These are phyloP conservation scores for Nerophis lumbriciformis DNA, from an alignment of 2,113 vertebrate genomes.

Conservation along the genomic window DNA sequence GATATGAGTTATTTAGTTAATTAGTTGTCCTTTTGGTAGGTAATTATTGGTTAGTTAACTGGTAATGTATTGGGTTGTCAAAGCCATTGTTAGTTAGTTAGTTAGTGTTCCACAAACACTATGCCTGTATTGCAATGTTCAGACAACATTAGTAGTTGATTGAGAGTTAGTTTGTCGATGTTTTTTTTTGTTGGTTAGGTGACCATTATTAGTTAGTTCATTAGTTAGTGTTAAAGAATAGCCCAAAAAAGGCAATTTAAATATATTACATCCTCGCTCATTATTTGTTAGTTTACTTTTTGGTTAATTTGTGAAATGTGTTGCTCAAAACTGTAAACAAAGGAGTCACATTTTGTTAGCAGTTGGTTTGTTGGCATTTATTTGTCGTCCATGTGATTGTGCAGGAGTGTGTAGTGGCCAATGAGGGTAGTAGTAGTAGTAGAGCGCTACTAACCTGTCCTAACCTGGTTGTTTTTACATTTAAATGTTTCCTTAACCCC, in stretches of 20 bases:
- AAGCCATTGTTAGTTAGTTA: not conserved
- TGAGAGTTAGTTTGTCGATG: not conserved
- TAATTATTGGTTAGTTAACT: too few relatives aligned
- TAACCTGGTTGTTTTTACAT: not conserved
- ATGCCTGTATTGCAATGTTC: too few relatives aligned
- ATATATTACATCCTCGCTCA: not conserved
- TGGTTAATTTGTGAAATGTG: not conserved
- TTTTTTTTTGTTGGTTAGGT: not conserved
- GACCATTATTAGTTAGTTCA: not conserved
- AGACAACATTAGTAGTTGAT: not conserved
- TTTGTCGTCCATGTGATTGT: too few relatives aligned
- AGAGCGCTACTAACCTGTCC: not conserved
- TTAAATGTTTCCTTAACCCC: not conserved
- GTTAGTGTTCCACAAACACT: not conserved
- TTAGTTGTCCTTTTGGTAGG: not conserved
- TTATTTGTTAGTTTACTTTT: not conserved
- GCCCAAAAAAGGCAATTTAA: too few relatives aligned
- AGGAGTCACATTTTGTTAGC: too few relatives aligned
- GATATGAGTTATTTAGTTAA: not conserved
- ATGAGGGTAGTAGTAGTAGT: not conserved
- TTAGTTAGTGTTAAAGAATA: not conserved
- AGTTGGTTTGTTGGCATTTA: not conserved
- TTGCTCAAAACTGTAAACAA: too few relatives aligned
- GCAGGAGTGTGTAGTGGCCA: not conserved
- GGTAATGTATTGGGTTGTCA: too few relatives aligned